Evolutionary conservation across 2,888 invertebrate species (phyloP), one percentile per base, ranked within the genome.

Genomic region (Serripes groenlandicus): DNA sequence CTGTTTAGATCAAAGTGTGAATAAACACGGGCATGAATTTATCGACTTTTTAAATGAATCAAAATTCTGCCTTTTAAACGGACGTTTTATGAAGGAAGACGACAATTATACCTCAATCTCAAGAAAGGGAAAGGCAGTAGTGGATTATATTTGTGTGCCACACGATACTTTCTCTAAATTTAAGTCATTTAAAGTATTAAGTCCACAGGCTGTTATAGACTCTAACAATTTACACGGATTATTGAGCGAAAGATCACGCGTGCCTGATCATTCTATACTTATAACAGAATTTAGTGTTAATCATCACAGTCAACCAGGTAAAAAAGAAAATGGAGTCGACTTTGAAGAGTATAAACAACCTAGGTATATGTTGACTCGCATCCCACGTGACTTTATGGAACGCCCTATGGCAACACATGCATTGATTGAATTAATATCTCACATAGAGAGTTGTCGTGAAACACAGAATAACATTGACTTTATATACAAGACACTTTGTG

Each of bases 31-130:
- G 5, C 52, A 80, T 54, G 49, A 74, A n/a, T 74, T 77, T 23
- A 28, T 74, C 3, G 81, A 74, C 18, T 74, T 82, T 42, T 34
- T 81, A 18, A 58, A 37, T 56, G 73, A 81, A 21, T n/a, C 73
- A 15, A 73, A 77, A 70, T 56, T 66, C n/a, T 77, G 77, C 62
- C 69, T 81, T n/a, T 70, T 81, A 28, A 77, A 81, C 32, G 75
- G 80, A 7, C 52, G 80, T n/a, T n/a, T n/a, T n/a, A n/a, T n/a
- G 49, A 68, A 52, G n/a, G 71, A 49, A 9, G n/a, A 42, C 56
- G 73, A 81, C 37, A 69, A 77, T 69, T 77, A 35, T 56, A 81
- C 76, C 21, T 77, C 52, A 18, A 68, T 77, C 28, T 81, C 81
- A 56, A 37, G 42, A 30, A 75, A 70, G 42, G 81, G 81, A 42